Conservation (phyloP, 2,888 invertebrate species). For the Escarpia spicata region DNA sequence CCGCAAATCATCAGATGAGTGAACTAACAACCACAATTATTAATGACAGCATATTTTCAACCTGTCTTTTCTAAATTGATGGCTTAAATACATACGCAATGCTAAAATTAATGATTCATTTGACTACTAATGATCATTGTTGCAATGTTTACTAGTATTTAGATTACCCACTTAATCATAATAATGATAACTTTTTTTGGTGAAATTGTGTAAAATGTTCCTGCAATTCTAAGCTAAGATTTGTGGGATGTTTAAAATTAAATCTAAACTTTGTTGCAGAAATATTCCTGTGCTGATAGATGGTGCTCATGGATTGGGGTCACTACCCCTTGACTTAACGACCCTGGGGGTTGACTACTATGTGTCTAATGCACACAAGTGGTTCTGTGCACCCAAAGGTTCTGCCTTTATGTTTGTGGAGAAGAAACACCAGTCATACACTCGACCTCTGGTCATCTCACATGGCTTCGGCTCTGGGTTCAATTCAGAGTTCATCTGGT, state of each 20-base stretch:
- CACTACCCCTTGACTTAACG: constrained; percentile 48
- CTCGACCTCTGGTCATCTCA: constrained; percentile 58
- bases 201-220: background rate
- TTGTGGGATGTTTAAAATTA: background rate
- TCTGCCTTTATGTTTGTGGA: constrained; percentile 60
- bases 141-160: constrained; percentile 1
- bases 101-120: background rate
- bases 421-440: constrained; percentile 46
- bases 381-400: constrained; percentile 63
- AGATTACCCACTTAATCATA: background rate
- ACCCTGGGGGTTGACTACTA: constrained; percentile 57
- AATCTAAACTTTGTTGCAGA: constrained; percentile 40
- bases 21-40: background rate
- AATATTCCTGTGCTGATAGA: constrained; percentile 58
- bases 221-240: background rate
- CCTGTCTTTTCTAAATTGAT: too few species aligned
- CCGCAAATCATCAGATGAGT: background rate
- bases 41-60: too few species aligned
- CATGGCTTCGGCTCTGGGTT: constrained; percentile 64
- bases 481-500: constrained; percentile 63
- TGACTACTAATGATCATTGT: background rate
- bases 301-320: constrained; percentile 63
- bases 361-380: constrained; percentile 62
- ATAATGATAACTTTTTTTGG: background rate
- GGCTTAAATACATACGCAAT: too few species aligned